Evolutionary conservation across 2,113 vertebrate genomes (phyloP).

Genomic region (Dissostichus mawsoni): DNA sequence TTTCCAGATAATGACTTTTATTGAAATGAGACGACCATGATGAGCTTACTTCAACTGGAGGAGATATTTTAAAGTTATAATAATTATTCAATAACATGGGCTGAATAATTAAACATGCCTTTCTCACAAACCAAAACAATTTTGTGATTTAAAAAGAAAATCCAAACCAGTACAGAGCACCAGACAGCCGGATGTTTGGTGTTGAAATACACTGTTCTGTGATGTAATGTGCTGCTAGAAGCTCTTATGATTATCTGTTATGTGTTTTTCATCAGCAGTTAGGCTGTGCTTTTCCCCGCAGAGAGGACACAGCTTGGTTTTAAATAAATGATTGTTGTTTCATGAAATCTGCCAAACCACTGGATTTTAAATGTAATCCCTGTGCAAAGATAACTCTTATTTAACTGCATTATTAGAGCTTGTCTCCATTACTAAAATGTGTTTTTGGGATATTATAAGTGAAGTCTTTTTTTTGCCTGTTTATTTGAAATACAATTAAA

Average conservation of each 20-base stretch:
- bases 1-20: neutral
- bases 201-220: neutral
- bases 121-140: too few species aligned
- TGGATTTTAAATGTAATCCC: slow-evolving; percentile 20
- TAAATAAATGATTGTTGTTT: slow-evolving; percentile 21
- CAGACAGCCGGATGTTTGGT: slow-evolving; percentile 9
- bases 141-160: too few species aligned
- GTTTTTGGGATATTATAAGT: too few species aligned
- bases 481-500: slow-evolving; percentile 8
- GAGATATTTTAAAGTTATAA: neutral
- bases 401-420: neutral
- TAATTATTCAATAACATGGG: neutral
- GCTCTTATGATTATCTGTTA: slow-evolving; percentile 4
- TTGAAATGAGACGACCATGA: neutral
- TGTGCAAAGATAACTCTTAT: neutral
- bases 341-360: slow-evolving; percentile 20
- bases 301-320: neutral
- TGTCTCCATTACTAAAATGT: neutral
- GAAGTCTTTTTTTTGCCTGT: neutral
- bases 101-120: neutral
- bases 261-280: slow-evolving; percentile 1
- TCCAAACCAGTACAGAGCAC: too few species aligned
- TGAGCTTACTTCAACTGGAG: neutral
- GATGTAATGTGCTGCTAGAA: neutral
- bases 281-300: neutral